phyloP scores from a whole-genome alignment of 2,113 vertebrate species.

The Phocoena phocoena region DNA sequence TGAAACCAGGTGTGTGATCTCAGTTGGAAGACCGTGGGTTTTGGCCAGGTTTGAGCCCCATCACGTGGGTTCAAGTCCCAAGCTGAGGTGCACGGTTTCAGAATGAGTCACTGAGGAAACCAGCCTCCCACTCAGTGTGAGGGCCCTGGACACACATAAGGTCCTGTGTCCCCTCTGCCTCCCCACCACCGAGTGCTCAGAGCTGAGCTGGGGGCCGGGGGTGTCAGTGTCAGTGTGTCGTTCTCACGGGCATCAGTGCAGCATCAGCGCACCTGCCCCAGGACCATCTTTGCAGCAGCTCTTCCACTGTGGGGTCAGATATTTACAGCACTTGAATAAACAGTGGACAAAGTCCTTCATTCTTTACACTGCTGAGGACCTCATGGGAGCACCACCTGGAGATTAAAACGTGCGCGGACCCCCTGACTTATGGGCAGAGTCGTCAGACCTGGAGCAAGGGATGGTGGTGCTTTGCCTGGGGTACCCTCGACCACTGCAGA shows the following conservation, averaged over 20 bases:
- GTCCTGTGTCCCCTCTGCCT: not conserved
- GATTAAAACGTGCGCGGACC: rapidly evolving
- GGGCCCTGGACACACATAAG: too few species aligned
- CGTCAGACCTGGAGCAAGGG: rapidly evolving
- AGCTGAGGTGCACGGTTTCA: too few species aligned
- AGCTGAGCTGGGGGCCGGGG: not conserved
- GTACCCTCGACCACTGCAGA: rapidly evolving
- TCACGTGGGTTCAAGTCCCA: too few species aligned
- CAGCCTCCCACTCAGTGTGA: too few species aligned
- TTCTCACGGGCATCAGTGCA: not conserved
- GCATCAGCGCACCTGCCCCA: not conserved
- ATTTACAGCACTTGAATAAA: not conserved
- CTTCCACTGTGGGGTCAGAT: rapidly evolving
- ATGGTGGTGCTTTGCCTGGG: not conserved
- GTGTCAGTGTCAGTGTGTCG: rapidly evolving
- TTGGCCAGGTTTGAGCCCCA: too few species aligned
- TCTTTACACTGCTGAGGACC: not conserved
- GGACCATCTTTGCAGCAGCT: not conserved
- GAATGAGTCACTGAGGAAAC: too few species aligned
- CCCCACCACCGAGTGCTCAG: not conserved
- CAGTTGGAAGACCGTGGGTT: too few species aligned
- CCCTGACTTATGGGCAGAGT: too few species aligned
- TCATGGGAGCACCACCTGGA: rapidly evolving
- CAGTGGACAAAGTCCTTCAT: not conserved
- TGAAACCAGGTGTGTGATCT: too few species aligned